Evolutionary conservation across 2,113 vertebrate genomes (phyloP).

Genomic region (Myanophis thanlyinensis): DNA sequence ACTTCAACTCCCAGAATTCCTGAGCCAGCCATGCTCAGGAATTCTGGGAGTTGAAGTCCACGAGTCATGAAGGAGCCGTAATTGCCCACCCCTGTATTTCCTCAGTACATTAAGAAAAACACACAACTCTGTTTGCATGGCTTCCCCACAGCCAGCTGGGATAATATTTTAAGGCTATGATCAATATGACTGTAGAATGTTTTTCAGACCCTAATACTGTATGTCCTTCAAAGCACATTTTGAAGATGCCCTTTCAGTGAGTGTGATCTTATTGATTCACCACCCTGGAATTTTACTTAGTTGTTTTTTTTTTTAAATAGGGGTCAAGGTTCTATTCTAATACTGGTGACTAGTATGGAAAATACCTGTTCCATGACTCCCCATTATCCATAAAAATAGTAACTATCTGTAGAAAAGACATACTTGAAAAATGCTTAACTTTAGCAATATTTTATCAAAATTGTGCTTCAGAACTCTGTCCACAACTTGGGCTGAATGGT

Average conservation of each 20-base stretch:
- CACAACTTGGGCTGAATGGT: neutral
- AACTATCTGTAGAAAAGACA: neutral
- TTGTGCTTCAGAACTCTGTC: neutral
- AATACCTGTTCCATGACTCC: constrained; percentile 8
- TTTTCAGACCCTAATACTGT: neutral
- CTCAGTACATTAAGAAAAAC: constrained; percentile 26
- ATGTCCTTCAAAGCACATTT: constrained; percentile 15
- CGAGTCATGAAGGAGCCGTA: too few species aligned
- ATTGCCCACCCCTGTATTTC: too few species aligned
- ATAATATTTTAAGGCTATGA: constrained; percentile 35
- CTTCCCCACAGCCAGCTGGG: constrained; percentile 14
- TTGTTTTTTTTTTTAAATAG: constrained; percentile 17
- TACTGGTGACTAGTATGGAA: constrained; percentile 16
- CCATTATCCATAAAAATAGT: neutral
- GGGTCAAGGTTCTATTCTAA: constrained; percentile 26
- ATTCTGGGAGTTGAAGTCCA: too few species aligned
- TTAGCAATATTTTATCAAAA: too few species aligned
- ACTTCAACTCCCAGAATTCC: too few species aligned
- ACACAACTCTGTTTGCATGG: constrained; percentile 20
- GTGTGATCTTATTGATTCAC: constrained; percentile 32
- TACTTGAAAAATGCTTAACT: neutral
- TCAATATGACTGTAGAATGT: neutral
- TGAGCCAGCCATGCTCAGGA: too few species aligned
- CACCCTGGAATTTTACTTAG: neutral
- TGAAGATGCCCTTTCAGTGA: constrained; percentile 30